phyloP scores from a whole-genome alignment of 1,140 invertebrate genomes.

The Panagrolaimus sp. region DNA sequence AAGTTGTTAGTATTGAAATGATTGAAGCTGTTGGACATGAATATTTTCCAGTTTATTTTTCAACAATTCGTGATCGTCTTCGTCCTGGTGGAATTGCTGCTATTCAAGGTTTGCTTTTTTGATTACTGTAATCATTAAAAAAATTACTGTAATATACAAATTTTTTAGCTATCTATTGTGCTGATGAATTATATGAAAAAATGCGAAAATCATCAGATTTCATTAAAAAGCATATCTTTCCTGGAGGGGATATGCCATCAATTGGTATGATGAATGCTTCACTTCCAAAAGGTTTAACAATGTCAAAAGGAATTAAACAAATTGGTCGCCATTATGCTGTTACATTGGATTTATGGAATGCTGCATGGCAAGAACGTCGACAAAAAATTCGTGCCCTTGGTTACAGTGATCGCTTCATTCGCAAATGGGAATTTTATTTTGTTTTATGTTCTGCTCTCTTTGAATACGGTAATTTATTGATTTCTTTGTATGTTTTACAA shows the following conservation, averaged over 20 bases:
- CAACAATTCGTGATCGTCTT: slow-evolving; percentile 38
- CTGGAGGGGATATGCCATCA: slow-evolving; percentile 44
- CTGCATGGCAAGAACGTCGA: slow-evolving; percentile 30
- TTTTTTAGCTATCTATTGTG: slow-evolving; percentile 45
- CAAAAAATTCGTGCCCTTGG: slow-evolving; percentile 26
- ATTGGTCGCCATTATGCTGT: slow-evolving; percentile 41
- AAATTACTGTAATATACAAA: slow-evolving; percentile 11
- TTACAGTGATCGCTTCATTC: slow-evolving; percentile 33
- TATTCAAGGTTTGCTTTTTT: slow-evolving; percentile 33
- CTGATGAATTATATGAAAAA: slow-evolving; percentile 41
- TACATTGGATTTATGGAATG: slow-evolving; percentile 41
- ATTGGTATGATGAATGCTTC: background rate
- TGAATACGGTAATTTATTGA: slow-evolving; percentile 23
- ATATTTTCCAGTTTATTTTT: slow-evolving; percentile 43
- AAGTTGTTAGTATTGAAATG: slow-evolving; percentile 46
- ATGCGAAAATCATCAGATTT: slow-evolving; percentile 43
- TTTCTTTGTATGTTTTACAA: no score
- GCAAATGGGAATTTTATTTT: slow-evolving; percentile 52
- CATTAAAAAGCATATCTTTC: slow-evolving; percentile 52
- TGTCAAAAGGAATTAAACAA: slow-evolving; percentile 19
- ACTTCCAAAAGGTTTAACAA: slow-evolving; percentile 1
- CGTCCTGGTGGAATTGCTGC: slow-evolving; percentile 35
- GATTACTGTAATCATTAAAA: slow-evolving; percentile 21
- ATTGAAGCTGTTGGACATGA: slow-evolving; percentile 49
- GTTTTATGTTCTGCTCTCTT: slow-evolving; percentile 45